Percentiles rank a stretch among this genome's conserved stretches.
phyloP scores from a whole-genome alignment of 2,888 invertebrate genomes.

The Drosophila dives region DNA sequence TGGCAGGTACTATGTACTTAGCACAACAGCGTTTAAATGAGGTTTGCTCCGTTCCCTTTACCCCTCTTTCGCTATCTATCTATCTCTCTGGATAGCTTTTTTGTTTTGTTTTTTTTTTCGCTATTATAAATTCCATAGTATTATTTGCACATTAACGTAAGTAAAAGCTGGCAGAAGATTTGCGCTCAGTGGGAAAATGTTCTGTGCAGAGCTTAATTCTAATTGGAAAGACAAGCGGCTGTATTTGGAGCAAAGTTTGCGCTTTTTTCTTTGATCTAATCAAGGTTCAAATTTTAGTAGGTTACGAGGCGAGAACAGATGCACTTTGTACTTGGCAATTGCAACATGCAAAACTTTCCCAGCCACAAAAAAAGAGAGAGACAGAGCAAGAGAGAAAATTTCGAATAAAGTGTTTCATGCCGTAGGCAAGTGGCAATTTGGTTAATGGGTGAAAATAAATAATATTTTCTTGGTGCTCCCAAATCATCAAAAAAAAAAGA shows the following conservation, averaged over 20 bases:
- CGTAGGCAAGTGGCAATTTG: constrained; percentile 58
- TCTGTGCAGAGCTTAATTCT: constrained; percentile 31
- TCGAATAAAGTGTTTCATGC: constrained; percentile 26
- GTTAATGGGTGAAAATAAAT: constrained; percentile 77
- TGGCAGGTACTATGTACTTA: constrained; percentile 63
- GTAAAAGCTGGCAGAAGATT: constrained; percentile 59
- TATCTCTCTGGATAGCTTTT: constrained; percentile 43
- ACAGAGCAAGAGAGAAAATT: neutral
- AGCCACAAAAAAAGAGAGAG: constrained; percentile 9
- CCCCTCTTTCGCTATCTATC: neutral
- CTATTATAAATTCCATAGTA: constrained; percentile 73
- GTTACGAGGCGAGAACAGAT: constrained; percentile 67
- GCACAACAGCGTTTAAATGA: constrained; percentile 64
- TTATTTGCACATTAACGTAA: constrained; percentile 76
- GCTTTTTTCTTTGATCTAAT: constrained; percentile 18
- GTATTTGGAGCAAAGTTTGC: constrained; percentile 58
- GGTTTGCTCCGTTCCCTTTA: constrained; percentile 41
- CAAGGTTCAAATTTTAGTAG: constrained; percentile 52
- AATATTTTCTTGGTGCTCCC: constrained; percentile 65
- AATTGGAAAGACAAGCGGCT: constrained; percentile 57
- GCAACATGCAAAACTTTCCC: constrained; percentile 53
- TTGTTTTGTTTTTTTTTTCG: constrained; percentile 39
- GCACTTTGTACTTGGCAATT: constrained; percentile 28
- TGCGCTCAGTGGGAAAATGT: constrained; percentile 26
- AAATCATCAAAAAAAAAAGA: constrained; percentile 47